phyloP scores from a whole-genome alignment of 2,888 invertebrate species.

The Chrysopilus asiliformis region DNA sequence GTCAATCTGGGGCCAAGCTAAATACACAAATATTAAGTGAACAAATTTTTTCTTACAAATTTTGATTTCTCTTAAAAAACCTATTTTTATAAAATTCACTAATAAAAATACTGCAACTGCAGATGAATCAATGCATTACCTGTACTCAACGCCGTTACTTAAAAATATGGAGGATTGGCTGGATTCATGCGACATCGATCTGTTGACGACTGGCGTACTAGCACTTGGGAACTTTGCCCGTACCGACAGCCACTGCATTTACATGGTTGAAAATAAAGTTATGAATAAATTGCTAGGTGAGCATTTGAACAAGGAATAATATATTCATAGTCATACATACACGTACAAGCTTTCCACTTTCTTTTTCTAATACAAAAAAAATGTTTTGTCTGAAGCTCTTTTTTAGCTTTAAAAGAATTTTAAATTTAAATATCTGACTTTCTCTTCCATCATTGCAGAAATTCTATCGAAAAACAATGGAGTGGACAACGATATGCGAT shows the following conservation, averaged over 20 bases:
- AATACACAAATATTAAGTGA: no score
- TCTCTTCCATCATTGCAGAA: conserved; percentile 20
- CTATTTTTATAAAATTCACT: neutral
- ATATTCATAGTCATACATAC: no score
- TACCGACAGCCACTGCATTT: conserved; percentile 68
- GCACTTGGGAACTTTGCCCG: conserved; percentile 85
- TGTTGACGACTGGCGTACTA: conserved; percentile 69
- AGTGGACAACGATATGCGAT: conserved; percentile 45
- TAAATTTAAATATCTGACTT: neutral
- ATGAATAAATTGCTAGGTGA: conserved; percentile 54
- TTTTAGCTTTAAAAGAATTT: no score
- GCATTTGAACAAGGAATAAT: no score
- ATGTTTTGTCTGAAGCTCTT: no score
- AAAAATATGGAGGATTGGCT: conserved; percentile 64
- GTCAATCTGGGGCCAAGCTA: no score
- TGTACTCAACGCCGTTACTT: conserved; percentile 62
- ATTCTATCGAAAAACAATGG: conserved; percentile 43
- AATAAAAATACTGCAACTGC: conserved; percentile 15
- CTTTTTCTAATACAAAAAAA: no score
- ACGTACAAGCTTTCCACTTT: neutral
- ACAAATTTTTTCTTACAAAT: no score
- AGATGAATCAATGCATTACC: conserved; percentile 77
- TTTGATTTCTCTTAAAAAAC: no score
- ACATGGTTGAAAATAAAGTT: conserved; percentile 67
- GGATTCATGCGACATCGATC: conserved; percentile 53